A percentile compares a stretch with the other conserved stretches of the same genome.
Conservation (phyloP, 2,113 vertebrate genomes). For the Thryonomys swinderianus region DNA sequence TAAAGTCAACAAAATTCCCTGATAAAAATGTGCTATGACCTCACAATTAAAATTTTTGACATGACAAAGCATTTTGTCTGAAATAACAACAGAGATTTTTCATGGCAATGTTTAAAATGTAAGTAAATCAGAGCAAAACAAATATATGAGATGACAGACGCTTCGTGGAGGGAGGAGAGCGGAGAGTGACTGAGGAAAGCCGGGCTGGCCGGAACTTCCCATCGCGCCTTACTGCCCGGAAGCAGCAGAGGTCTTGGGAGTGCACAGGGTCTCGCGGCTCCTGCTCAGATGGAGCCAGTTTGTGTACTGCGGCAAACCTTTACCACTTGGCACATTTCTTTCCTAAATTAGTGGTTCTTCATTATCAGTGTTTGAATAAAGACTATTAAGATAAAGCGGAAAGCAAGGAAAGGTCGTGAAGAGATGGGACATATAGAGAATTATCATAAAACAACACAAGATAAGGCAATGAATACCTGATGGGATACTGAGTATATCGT, state of each 20-base stretch:
- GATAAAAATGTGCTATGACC: neutral
- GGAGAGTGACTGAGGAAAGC: neutral
- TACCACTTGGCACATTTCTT: neutral
- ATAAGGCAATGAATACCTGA: neutral
- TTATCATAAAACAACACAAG: neutral
- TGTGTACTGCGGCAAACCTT: neutral
- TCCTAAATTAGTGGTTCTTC: neutral
- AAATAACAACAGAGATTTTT: neutral
- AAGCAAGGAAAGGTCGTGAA: neutral
- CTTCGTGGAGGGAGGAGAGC: accelerated
- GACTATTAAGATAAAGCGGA: neutral
- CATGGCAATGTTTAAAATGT: neutral
- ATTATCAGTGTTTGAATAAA: neutral
- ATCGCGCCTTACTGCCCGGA: accelerated
- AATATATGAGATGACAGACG: neutral
- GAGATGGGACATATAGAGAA: neutral
- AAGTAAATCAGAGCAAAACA: neutral
- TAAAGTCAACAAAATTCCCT: neutral
- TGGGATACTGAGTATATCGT: neutral
- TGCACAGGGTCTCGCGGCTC: too few relatives aligned
- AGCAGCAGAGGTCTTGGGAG: neutral
- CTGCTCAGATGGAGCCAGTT: accelerated
- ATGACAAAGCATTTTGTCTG: neutral
- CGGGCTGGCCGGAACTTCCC: neutral
- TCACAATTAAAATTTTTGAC: neutral